Percentiles rank a stretch among this genome's conserved stretches.
Evolutionary conservation across 1,140 invertebrate species (phyloP).

Genomic region (Drosophila orosa): DNA sequence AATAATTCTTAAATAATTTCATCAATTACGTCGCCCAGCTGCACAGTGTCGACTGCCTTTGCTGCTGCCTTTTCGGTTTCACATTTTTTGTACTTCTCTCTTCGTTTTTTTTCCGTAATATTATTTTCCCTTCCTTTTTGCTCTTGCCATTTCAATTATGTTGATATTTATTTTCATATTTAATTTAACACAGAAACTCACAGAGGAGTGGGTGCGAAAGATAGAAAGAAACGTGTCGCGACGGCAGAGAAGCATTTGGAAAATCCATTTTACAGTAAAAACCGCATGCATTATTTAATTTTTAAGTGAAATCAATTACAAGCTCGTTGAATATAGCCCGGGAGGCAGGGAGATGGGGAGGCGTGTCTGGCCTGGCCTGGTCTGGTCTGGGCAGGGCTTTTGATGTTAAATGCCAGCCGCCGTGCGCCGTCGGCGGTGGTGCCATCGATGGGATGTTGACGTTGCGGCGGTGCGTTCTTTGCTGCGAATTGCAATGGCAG

Average conservation of each 20-base stretch:
- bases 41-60: slow-evolving; percentile 24
- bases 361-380: slow-evolving; percentile 22
- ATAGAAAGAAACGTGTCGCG: slow-evolving; percentile 21
- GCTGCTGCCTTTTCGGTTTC: slow-evolving; percentile 24
- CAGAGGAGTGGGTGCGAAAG: slow-evolving; percentile 7
- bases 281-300: slow-evolving; percentile 83
- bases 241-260: slow-evolving; percentile 47
- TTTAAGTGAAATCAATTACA: slow-evolving; percentile 84
- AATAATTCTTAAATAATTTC: slow-evolving; percentile 82
- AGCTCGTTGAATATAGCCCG: slow-evolving; percentile 48
- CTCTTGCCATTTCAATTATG: slow-evolving; percentile 76
- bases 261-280: slow-evolving; percentile 82
- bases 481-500: slow-evolving; percentile 14
- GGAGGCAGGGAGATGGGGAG: not conserved
- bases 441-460: slow-evolving; percentile 20
- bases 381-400: slow-evolving; percentile 57
- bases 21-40: slow-evolving; percentile 72
- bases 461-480: slow-evolving; percentile 7
- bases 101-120: not conserved
- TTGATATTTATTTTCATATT: slow-evolving; percentile 82
- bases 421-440: slow-evolving; percentile 17
- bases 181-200: slow-evolving; percentile 66
- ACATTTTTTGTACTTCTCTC: not conserved
- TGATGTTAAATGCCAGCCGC: slow-evolving; percentile 75
- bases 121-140: slow-evolving; percentile 15